Percentiles rank a stretch among this genome's conserved stretches.
These are phyloP conservation scores for Sinhomidia bicolor DNA, from an alignment of 2,888 invertebrate genomes.

Conservation along the genomic window DNA sequence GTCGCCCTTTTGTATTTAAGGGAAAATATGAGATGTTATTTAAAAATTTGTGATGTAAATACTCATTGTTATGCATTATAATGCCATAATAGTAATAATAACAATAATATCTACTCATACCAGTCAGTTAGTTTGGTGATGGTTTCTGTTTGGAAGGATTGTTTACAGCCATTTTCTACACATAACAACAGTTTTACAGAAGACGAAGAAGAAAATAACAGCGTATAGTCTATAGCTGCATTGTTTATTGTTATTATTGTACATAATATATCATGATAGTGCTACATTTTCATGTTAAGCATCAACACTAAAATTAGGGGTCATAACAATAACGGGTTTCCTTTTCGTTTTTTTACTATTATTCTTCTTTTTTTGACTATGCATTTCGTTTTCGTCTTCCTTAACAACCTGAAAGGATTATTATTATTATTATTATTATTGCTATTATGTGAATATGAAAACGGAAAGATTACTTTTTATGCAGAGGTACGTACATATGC, in stretches of 20 bases:
- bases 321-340: slow-evolving; percentile 75
- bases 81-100: background rate
- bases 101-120: background rate
- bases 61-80: background rate
- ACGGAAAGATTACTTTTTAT: slow-evolving; percentile 49
- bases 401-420: slow-evolving; percentile 33
- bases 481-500: slow-evolving; percentile 16
- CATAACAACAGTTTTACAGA: background rate
- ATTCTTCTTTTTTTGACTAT: slow-evolving; percentile 51
- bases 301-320: slow-evolving; percentile 71
- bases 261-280: slow-evolving; percentile 29
- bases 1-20: too few relatives aligned
- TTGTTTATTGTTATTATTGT: background rate
- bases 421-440: slow-evolving; percentile 38
- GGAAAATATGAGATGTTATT: background rate
- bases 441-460: slow-evolving; percentile 43
- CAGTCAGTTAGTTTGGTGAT: background rate
- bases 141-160: background rate
- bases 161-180: background rate
- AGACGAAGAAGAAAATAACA: background rate
- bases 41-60: slow-evolving; percentile 7
- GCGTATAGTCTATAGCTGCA: background rate
- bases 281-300: slow-evolving; percentile 68
- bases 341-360: slow-evolving; percentile 62
- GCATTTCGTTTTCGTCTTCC: slow-evolving; percentile 37